A percentile compares a stretch with the other conserved stretches of the same genome.
Evolutionary conservation across 2,888 invertebrate genomes (phyloP).

Genomic region (Amphipoea lucens): DNA sequence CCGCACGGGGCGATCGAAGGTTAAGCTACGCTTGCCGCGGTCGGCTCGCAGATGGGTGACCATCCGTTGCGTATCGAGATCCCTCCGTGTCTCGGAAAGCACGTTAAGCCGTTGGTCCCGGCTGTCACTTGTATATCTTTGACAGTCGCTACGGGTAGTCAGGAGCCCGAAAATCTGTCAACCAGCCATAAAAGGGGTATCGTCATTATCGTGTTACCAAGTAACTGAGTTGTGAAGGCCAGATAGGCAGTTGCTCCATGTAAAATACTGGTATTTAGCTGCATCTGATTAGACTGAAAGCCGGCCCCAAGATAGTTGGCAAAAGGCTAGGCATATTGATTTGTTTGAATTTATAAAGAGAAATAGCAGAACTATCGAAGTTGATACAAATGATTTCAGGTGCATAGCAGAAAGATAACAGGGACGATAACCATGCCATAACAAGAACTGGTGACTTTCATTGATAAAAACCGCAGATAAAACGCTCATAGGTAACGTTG

Average conservation of each 20-base stretch:
- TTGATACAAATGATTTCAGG: conserved; percentile 41
- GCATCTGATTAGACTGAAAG: background rate
- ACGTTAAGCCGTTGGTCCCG: background rate
- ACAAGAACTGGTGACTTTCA: conserved; percentile 56
- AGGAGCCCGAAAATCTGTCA: background rate
- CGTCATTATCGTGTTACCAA: background rate
- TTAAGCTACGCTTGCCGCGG: background rate
- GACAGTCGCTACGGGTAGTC: background rate
- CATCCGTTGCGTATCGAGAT: background rate
- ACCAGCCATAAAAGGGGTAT: background rate
- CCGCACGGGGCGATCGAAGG: background rate
- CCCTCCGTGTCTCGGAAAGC: background rate
- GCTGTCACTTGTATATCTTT: background rate
- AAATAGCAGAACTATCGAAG: conserved; percentile 7
- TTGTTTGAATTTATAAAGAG: background rate
- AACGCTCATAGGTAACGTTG: conserved; percentile 39
- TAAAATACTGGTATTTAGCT: background rate
- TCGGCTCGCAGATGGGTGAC: background rate
- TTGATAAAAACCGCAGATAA: conserved; percentile 61
- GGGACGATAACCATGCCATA: conserved; percentile 42
- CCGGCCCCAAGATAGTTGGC: background rate
- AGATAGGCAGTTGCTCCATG: background rate
- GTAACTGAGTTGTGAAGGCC: background rate
- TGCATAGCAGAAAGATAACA: conserved; percentile 63
- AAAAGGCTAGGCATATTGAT: background rate